A percentile compares a stretch with the other conserved stretches of the same genome.
Conservation (phyloP, 2,113 vertebrate species). For the Xyrauchen texanus region DNA sequence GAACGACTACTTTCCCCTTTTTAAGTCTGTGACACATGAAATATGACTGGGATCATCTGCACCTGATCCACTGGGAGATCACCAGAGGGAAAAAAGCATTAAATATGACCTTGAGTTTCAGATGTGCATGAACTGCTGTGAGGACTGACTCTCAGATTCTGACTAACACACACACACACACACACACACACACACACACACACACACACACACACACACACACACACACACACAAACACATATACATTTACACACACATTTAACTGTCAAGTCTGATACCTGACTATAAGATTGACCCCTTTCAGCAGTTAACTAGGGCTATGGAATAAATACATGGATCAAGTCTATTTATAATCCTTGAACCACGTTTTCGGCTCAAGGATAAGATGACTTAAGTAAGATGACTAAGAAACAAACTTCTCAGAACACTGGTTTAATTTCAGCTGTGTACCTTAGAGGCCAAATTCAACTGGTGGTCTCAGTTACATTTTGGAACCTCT, state of each 20-base stretch:
- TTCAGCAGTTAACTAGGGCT: constrained; percentile 17
- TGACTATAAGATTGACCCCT: constrained; percentile 41
- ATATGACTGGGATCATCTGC: constrained; percentile 66
- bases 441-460: constrained; percentile 9
- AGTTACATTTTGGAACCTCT: constrained; percentile 47
- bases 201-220: constrained; percentile 10
- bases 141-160: constrained; percentile 54
- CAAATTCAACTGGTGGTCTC: constrained; percentile 33
- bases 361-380: constrained; percentile 22
- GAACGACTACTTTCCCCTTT: constrained; percentile 50
- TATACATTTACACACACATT: constrained; percentile 2
- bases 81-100: constrained; percentile 61
- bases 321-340: constrained; percentile 40
- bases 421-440: constrained; percentile 57
- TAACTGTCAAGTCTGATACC: constrained; percentile 57
- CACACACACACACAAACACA: constrained; percentile 21
- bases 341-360: constrained; percentile 59
- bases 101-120: constrained; percentile 68
- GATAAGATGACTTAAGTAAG: not conserved
- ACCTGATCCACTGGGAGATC: constrained; percentile 58
- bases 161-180: constrained; percentile 35
- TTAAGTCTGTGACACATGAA: constrained; percentile 68
- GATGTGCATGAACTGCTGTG: constrained; percentile 60
- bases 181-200: no score
- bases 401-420: constrained; percentile 48